phyloP scores from a whole-genome alignment of 2,113 vertebrate genomes.

The Chrysemys picta region DNA sequence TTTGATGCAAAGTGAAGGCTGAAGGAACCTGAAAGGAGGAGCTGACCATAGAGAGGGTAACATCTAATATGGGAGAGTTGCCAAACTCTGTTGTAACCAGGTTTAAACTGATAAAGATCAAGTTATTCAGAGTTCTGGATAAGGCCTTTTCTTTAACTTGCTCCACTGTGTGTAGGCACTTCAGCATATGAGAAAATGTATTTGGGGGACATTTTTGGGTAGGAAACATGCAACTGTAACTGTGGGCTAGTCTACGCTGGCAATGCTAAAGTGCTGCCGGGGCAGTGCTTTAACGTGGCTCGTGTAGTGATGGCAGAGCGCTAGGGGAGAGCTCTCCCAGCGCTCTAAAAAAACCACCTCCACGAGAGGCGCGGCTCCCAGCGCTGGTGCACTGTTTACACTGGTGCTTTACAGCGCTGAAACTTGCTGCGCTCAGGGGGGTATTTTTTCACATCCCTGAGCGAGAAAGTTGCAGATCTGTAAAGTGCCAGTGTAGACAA shows the following conservation, averaged over 20 bases:
- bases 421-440: no score
- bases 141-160: neutral
- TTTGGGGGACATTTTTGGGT: neutral
- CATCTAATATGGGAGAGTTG: rapidly evolving
- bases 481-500: no score
- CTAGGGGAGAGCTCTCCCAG: no score
- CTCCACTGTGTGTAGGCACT: neutral
- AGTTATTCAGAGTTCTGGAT: neutral
- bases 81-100: neutral
- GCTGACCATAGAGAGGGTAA: neutral
- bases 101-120: neutral
- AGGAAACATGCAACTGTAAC: rapidly evolving
- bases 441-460: no score
- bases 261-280: no score
- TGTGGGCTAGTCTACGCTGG: neutral
- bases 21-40: neutral
- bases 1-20: neutral
- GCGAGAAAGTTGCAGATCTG: no score
- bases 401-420: no score
- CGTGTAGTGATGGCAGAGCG: no score
- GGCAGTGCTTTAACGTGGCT: no score
- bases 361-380: no score
- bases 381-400: no score
- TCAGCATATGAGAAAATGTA: neutral
- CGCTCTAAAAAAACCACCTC: no score